Base-by-base conservation (phyloP, 2,797 vertebrate species). In the Coreius guichenoti region DNA sequence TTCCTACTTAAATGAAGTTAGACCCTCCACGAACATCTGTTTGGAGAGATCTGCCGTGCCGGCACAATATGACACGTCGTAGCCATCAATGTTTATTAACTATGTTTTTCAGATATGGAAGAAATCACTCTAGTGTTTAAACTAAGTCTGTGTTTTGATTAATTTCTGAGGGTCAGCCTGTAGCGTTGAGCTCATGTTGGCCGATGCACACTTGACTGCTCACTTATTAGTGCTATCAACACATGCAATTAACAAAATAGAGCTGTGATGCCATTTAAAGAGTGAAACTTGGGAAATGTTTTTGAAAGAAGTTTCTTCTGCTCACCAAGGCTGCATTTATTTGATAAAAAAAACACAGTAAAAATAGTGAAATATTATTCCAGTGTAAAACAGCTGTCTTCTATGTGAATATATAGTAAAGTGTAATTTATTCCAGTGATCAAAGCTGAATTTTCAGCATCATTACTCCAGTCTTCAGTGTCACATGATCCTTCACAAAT, bases 1-100 rank as follows among this genome's bases (percentile, higher is more conserved):
- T 89, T 89, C 88, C 87, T 86, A 87, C 88, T 90, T 90, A 90
- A 90, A 90, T 90, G 89, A 90, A 89, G 89, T 88, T 90, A 76
- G 86, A 86, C 85, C 85, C 86, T 89, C 68, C 68, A 70, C 63
- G 74, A 88, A 89, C 89, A 90, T 89, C 89, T 90, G 89, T 80
- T 89, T 87, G 87, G 73, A 79, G 69, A 84, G 81, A 84, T 82
- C 51, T 76, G 82, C 74, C 87, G 82, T 61, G 80, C 76, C 75
- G 61, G 74, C 80, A 54, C 76, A 86, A 81, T 74, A 83, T 79
- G 82, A 84, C 56, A 61, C 49, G 61, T 82, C 86, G 43, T 72
- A 80, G 73, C 43, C 78, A 78, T 67, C 81, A n/a, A 31, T 31
- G 72, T 67, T 87, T 81, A 56, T 51, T 75, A 74, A 51, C 43